Base-by-base conservation (phyloP, 2,888 invertebrate species). In the Perdita meconis region DNA sequence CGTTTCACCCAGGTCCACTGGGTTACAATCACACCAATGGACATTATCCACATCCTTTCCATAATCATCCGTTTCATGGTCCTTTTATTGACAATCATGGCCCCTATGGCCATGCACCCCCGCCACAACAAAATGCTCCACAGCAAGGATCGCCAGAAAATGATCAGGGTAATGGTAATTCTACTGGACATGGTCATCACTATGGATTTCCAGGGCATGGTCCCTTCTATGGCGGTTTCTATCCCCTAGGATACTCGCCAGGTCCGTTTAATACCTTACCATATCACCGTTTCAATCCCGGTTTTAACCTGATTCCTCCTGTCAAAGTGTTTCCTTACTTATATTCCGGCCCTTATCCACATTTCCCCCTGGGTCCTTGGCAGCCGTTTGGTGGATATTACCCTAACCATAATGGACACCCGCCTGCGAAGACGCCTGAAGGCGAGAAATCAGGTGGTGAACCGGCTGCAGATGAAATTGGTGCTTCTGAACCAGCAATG, bases 181-280 rank as follows among this genome's bases (percentile, higher is more conserved):
- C 30, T 4, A 30, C 30, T 16, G 34, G 47, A 0, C 26, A 40
- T 30, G 44, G 6, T 1, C 16, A 56, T 44, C 68, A 50, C 8
- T 75, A 72, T n/a, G 80, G 77, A 1, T 61, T 65, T 34, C 73
- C 56, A 24, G 42, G 30, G 6, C 53, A 51, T 6, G 78, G 65
- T 19, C 84, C 78, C 0, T 24, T 59, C 6, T 68, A 70, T 12
- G 75, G 74, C 6, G 63, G 57, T 16, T 53, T 78, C 13, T 42
- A 30, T 13, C 55, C 57, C 2, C 67, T 60, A 2, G 64, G 70
- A 0, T 73, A 74, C 22, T 69, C 51, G 10, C 0, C 59, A 1
- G 4, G 22, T 2, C 60, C 74, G 0, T 77, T 81, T 19, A 53
- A 57, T 8, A 38, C 44, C 0, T 30, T 51, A 2, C 84, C 80